A percentile compares a stretch with the other conserved stretches of the same genome.
Evolutionary conservation across 2,888 invertebrate genomes (phyloP).

Genomic region (Adelphocoris suturalis): DNA sequence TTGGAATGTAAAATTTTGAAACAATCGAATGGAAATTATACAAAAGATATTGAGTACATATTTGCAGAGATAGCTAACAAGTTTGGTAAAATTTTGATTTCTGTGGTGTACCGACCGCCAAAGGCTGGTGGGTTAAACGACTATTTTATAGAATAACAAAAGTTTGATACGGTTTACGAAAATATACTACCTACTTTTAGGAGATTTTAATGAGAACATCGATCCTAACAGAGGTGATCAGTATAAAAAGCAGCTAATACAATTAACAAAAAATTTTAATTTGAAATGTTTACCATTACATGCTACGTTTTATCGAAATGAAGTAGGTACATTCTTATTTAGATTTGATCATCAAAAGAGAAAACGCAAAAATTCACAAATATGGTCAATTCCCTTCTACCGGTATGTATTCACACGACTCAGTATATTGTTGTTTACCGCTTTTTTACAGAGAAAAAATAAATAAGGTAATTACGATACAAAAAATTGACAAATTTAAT

Average conservation of each 20-base stretch:
- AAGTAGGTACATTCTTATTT: neutral
- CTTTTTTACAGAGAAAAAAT: neutral
- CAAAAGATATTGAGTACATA: constrained; percentile 17
- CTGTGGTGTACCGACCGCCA: constrained; percentile 51
- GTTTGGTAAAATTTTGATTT: neutral
- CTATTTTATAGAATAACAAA: constrained; percentile 2
- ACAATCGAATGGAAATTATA: no score
- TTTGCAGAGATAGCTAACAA: constrained; percentile 12
- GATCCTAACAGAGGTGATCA: no score
- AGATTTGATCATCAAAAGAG: neutral
- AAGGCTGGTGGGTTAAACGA: constrained; percentile 46
- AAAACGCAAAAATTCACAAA: neutral
- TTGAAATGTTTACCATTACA: neutral
- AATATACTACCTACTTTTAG: constrained; percentile 9
- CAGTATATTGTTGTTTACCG: neutral
- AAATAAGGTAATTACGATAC: no score
- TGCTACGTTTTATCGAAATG: neutral
- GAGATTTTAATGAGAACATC: constrained; percentile 47
- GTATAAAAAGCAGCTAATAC: neutral
- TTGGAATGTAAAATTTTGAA: no score
- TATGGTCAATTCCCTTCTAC: neutral
- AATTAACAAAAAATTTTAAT: neutral
- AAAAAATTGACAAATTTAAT: neutral
- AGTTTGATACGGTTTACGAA: neutral
- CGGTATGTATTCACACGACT: neutral